phyloP scores from a whole-genome alignment of 1,140 invertebrate species.

The Dendrolimus kikuchii region DNA sequence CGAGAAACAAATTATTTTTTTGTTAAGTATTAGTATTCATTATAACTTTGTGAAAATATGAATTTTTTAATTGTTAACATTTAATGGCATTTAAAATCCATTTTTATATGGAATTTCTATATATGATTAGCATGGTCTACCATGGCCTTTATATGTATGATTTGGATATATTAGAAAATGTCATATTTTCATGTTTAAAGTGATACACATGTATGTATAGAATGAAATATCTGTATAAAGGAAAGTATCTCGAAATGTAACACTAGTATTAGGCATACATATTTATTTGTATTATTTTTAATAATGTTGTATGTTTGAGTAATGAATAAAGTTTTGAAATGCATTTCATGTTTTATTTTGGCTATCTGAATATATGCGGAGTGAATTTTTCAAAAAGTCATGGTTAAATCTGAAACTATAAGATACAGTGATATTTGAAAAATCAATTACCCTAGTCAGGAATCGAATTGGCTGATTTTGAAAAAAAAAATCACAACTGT shows the following conservation, averaged over 20 bases:
- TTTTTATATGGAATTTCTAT: conserved; percentile 4
- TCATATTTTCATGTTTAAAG: no score
- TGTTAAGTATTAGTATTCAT: conserved; percentile 46
- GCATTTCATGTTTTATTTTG: conserved; percentile 6
- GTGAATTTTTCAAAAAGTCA: no score
- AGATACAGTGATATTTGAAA: no score
- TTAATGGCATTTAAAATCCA: neutral
- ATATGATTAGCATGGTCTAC: neutral
- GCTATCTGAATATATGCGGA: neutral
- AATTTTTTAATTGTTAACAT: neutral
- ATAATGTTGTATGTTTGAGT: conserved; percentile 25
- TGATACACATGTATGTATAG: neutral
- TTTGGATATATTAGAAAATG: no score
- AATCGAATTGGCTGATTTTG: no score
- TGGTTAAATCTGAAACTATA: no score
- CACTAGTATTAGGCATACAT: conserved; percentile 30
- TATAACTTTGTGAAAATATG: conserved; percentile 4
- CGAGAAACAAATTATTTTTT: conserved; percentile 23
- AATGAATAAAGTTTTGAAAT: conserved; percentile 32
- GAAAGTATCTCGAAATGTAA: conserved; percentile 23
- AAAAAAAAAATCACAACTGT: no score
- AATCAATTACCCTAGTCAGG: no score
- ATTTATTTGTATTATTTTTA: conserved; percentile 40
- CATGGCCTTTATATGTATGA: no score
- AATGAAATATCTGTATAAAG: conserved; percentile 15